Evolutionary conservation across 1,140 invertebrate genomes (phyloP).

Genomic region (Micrasema longulum): DNA sequence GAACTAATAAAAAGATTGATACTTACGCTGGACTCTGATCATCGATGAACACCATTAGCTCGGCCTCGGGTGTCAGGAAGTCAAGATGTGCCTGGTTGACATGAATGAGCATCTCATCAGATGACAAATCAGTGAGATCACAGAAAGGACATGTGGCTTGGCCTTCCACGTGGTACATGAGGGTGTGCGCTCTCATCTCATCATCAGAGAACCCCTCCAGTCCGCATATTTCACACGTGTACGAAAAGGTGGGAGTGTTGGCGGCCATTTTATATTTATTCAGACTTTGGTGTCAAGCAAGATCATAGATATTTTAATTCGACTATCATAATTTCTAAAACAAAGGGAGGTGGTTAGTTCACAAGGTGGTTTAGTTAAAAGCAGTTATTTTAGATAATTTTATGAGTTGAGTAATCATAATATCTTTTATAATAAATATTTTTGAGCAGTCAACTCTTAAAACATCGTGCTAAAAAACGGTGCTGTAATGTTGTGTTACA

Average conservation of each 20-base stretch:
- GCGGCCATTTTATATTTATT: constrained; percentile 47
- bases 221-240: constrained; percentile 85
- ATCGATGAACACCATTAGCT: constrained; percentile 73
- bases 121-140: constrained; percentile 77
- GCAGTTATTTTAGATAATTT: too few species aligned
- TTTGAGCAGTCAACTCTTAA: too few species aligned
- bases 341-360: too few species aligned
- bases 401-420: too few species aligned
- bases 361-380: too few species aligned
- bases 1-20: not conserved
- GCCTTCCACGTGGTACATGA: constrained; percentile 81
- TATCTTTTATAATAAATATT: too few species aligned
- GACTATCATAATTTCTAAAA: constrained; percentile 29
- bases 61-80: constrained; percentile 78
- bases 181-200: constrained; percentile 82
- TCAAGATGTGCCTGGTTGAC: constrained; percentile 85
- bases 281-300: not conserved
- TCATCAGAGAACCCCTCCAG: constrained; percentile 82
- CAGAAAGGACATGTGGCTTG: constrained; percentile 85
- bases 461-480: too few species aligned
- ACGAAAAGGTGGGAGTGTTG: constrained; percentile 59
- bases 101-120: constrained; percentile 80
- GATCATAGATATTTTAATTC: too few species aligned
- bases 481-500: too few species aligned
- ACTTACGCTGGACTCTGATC: constrained; percentile 74